These are phyloP conservation scores for Candidula unifasciata DNA, from an alignment of 2,888 invertebrate species.

Conservation along the genomic window DNA sequence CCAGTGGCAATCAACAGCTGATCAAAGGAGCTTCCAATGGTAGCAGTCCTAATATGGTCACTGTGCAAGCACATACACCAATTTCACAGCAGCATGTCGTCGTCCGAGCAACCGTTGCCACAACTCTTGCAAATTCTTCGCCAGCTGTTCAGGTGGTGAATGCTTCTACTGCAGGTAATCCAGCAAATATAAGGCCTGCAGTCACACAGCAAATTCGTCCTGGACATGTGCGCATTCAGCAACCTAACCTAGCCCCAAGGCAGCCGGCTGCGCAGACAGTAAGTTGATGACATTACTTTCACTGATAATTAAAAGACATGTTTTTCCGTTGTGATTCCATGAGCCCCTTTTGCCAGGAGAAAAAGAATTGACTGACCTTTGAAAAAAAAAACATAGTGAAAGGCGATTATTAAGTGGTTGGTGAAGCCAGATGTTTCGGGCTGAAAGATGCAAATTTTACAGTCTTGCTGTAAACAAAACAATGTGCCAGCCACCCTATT, in stretches of 20 bases:
- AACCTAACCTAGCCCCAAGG: conserved; percentile 71
- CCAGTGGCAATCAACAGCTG: conserved; percentile 43
- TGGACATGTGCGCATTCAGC: conserved; percentile 54
- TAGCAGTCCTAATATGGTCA: conserved; percentile 66
- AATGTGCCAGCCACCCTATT: no score
- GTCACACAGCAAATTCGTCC: conserved; percentile 46
- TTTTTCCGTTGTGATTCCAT: no score
- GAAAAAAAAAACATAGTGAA: no score
- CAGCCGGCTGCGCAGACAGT: conserved; percentile 55
- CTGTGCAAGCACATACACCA: conserved; percentile 66
- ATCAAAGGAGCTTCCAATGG: conserved; percentile 52
- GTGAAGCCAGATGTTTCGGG: no score
- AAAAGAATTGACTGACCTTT: no score
- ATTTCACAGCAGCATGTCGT: conserved; percentile 63
- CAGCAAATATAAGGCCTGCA: conserved; percentile 48
- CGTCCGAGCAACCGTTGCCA: conserved; percentile 65
- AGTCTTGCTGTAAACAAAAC: no score
- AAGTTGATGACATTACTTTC: conserved; percentile 23
- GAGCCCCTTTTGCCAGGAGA: no score
- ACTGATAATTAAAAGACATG: neutral
- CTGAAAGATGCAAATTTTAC: no score
- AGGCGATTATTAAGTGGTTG: no score
- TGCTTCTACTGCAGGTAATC: conserved; percentile 56
- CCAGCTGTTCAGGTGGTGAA: conserved; percentile 63
- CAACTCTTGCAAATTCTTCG: conserved; percentile 60